Conservation (phyloP, 1,140 invertebrate species). For the Sycophila sp. region DNA sequence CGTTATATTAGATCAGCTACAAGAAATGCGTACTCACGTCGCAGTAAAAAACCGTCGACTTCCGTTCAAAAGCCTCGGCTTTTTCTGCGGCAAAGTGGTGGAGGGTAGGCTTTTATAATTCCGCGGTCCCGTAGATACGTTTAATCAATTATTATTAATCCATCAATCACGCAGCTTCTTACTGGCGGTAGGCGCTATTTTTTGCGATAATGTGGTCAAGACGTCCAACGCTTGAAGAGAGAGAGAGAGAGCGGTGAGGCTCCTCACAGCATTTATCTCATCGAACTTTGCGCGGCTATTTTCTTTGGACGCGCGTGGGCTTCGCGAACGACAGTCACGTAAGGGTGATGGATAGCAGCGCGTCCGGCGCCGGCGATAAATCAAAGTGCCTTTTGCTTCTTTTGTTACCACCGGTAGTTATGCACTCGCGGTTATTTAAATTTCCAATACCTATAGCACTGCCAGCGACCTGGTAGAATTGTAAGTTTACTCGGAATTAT, state of each 20-base stretch:
- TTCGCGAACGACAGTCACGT: background rate
- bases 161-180: constrained; percentile 2
- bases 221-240: background rate
- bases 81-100: background rate
- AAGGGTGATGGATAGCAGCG: constrained; percentile 5
- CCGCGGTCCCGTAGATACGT: background rate
- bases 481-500: too few species aligned
- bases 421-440: background rate
- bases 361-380: background rate
- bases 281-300: background rate
- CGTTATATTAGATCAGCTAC: too few species aligned
- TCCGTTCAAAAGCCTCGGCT: background rate
- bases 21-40: too few species aligned
- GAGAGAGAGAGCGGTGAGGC: background rate
- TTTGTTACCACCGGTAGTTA: background rate
- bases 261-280: background rate
- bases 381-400: constrained; percentile 6
- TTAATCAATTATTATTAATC: background rate
- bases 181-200: background rate
- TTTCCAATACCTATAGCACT: background rate
- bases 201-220: background rate
- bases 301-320: background rate
- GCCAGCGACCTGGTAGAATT: too few species aligned
- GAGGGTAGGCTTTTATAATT: background rate
- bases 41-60: too few species aligned